Conservation (phyloP, 2,888 invertebrate genomes). For the Cantharis rufa region DNA sequence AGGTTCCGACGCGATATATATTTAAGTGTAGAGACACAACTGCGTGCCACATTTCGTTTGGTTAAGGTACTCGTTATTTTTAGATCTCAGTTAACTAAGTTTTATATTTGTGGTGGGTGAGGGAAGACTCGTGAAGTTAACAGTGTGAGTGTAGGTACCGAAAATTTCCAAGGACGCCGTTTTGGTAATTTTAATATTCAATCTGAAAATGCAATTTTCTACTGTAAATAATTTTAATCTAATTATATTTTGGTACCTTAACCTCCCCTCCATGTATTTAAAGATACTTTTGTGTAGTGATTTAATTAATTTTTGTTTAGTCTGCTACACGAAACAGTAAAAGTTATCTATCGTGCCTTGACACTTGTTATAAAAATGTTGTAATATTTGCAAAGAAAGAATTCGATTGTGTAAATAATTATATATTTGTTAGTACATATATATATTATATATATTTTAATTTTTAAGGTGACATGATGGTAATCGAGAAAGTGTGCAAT, state of each 20-base stretch:
- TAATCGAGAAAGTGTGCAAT: background rate
- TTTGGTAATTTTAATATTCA: background rate
- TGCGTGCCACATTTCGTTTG: conserved; percentile 2
- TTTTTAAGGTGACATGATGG: conserved; percentile 8
- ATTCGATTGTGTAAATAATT: conserved; percentile 39
- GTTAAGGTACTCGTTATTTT: conserved; percentile 19
- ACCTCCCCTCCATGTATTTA: background rate
- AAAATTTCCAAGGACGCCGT: background rate
- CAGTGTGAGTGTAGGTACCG: background rate
- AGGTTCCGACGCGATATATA: conserved; percentile 82
- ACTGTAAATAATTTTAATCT: conserved; percentile 1
- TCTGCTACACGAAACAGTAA: background rate
- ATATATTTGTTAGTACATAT: conserved; percentile 30
- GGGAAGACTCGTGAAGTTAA: background rate
- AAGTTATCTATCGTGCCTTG: conserved; percentile 38
- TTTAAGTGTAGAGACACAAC: conserved; percentile 53
- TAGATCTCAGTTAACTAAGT: conserved; percentile 21
- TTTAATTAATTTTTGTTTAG: background rate
- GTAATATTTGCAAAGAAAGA: conserved; percentile 46
- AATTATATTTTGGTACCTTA: background rate
- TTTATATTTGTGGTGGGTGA: background rate
- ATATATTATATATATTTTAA: conserved; percentile 16
- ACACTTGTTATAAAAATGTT: conserved; percentile 43
- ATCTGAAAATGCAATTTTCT: background rate
- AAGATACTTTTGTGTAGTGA: conserved; percentile 4